phyloP scores from a whole-genome alignment of 2,797 vertebrate species.

The Pangasius larnaudii region DNA sequence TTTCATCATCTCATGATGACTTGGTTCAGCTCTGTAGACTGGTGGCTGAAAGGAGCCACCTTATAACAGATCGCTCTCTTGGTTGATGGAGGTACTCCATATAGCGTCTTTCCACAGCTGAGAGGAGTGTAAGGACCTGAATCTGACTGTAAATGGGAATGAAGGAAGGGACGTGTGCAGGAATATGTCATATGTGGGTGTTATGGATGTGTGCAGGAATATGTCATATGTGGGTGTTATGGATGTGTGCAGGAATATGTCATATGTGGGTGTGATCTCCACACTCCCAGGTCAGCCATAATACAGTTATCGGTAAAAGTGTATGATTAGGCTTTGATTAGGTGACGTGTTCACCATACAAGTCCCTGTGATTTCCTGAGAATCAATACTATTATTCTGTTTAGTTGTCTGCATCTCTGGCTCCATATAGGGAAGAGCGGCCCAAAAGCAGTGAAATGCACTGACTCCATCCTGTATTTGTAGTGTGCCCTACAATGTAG shows the following conservation, averaged over 20 bases:
- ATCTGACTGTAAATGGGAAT: background rate
- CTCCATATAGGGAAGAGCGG: background rate
- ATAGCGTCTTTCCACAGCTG: background rate
- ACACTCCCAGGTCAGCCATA: no score
- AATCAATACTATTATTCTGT: background rate
- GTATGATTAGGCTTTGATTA: no score
- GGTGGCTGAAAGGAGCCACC: background rate
- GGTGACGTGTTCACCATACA: no score
- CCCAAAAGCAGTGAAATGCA: background rate
- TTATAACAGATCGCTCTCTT: background rate
- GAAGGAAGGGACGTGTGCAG: constrained; percentile 5
- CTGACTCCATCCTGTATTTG: background rate
- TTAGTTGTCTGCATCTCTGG: background rate
- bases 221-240: background rate
- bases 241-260: background rate
- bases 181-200: constrained; percentile 17
- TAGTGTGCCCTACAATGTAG: no score
- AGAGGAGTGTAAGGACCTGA: background rate
- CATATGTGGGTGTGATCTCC: no score
- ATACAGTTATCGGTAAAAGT: no score
- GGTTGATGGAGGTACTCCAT: background rate
- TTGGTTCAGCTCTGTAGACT: no score
- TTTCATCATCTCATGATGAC: background rate
- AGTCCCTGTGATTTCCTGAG: no score
- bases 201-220: constrained; percentile 37